Evolutionary conservation across 2,113 vertebrate species (phyloP), one percentile per base, ranked within the genome.

Genomic region (Festucalex cinctus): DNA sequence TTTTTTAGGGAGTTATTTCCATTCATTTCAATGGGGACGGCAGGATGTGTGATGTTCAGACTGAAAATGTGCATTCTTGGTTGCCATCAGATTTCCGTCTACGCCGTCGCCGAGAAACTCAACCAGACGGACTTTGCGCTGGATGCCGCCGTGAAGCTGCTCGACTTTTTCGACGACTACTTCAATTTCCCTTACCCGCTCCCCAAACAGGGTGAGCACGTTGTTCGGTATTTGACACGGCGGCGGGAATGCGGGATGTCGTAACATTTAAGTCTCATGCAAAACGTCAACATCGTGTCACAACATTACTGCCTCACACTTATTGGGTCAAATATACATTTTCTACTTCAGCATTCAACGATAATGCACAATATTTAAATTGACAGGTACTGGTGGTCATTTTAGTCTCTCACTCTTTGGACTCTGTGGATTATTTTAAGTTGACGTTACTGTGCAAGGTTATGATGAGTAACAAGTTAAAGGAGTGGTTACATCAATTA

Each of bases 121-220:
- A 62, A 90, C 46, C 95, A 97, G 81, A 93, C 94, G 0, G 76
- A 86, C 20, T 96, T 92, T 43, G 94, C 94, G 0, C 74, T 97
- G 86, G 89, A 95, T 9, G 91, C 93, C 10, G 95, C 96, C 0
- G 93, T 94, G 37, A 95, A 90, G 74, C 92, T 97, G 65, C 59
- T 96, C 57, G 95, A 98, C 71, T 96, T 98, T 84, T 97, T 93
- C 32, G 94, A 96, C 26, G 93, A 94, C 75, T 97, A 94, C 81
- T 97, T 96, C 79, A 89, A 86, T 58, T 96, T 98, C 70, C 93
- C 94, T 0, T 98, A 97, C 74, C 94, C 95, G 9, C 88, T 97
- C n/a, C 95, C 95, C 17, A 98, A 87, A 81, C 84, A 87, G 0
- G 83, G 87, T 83, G 16, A 54, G 80, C 73, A 32, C 7, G 24